Evolutionary conservation across 2,113 vertebrate genomes (phyloP).

Genomic region (Cyphomyrus discorhynchus): DNA sequence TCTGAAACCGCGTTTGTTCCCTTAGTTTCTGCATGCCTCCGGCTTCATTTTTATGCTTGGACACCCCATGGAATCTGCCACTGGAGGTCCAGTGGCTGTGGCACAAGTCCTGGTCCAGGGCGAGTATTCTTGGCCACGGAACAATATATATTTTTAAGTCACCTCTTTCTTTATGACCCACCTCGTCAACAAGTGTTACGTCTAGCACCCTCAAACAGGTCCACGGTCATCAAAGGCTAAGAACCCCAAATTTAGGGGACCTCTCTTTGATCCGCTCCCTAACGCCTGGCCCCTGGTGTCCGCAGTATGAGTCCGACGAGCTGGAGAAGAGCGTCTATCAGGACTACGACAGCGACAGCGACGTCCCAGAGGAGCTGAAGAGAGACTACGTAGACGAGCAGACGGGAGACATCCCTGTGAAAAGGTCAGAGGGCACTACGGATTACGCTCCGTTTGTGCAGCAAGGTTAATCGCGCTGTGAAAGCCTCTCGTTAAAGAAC

Average conservation of each 20-base stretch:
- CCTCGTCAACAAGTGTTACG: neutral
- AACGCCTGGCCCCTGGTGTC: neutral
- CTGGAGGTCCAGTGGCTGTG: neutral
- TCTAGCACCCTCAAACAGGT: neutral
- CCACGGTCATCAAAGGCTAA: neutral
- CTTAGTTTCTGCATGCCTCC: neutral
- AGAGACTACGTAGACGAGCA: slow-evolving; percentile 95
- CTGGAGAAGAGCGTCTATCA: slow-evolving; percentile 92
- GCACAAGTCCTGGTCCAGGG: neutral
- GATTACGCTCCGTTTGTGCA: neutral
- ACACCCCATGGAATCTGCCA: neutral
- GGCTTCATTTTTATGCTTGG: neutral
- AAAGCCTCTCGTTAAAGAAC: neutral
- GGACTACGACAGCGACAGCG: slow-evolving; percentile 95
- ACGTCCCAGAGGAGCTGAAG: slow-evolving; percentile 92
- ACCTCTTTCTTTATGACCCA: neutral
- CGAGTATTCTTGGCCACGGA: neutral
- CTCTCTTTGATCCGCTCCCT: neutral
- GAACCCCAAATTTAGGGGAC: neutral
- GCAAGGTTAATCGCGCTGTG: neutral
- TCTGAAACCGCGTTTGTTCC: neutral
- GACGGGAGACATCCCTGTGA: slow-evolving; percentile 84
- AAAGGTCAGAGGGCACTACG: slow-evolving; percentile 65
- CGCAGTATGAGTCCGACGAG: slow-evolving; percentile 92
- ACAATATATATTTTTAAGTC: neutral